Conservation (phyloP, 2,888 invertebrate species). For the Girardia tigrina region DNA sequence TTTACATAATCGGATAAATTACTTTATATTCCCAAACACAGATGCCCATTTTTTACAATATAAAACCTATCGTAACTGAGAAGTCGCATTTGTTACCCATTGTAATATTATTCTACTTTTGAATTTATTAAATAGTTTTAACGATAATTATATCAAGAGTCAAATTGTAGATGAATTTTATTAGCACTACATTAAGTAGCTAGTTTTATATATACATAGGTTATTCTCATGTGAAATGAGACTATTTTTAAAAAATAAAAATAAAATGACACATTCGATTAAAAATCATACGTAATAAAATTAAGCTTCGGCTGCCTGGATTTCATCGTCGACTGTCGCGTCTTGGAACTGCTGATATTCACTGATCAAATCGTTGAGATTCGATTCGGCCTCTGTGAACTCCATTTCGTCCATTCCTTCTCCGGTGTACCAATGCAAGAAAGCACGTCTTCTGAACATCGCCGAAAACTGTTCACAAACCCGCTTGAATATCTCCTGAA, state of each 20-base stretch:
- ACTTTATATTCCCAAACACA: no score
- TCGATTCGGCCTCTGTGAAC: conserved; percentile 79
- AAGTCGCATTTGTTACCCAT: no score
- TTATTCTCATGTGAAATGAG: background rate
- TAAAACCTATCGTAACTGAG: no score
- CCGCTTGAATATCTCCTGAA: conserved; percentile 47
- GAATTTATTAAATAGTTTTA: no score
- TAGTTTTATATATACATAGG: background rate
- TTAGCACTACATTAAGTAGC: background rate
- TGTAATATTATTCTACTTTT: no score
- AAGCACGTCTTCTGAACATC: conserved; percentile 87
- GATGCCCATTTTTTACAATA: no score
- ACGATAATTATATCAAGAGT: no score
- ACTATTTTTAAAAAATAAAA: background rate
- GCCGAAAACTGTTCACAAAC: conserved; percentile 54
- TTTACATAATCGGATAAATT: no score
- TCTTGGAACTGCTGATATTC: conserved; percentile 30
- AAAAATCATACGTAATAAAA: background rate
- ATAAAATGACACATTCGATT: background rate
- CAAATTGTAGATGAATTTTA: background rate
- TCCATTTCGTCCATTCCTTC: conserved; percentile 92
- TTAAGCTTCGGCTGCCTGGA: background rate
- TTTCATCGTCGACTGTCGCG: background rate
- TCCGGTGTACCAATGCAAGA: conserved; percentile 86
- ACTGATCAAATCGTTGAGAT: conserved; percentile 59